Base-by-base conservation (phyloP, 2,888 invertebrate species). In the Gasteruption jaculator region DNA sequence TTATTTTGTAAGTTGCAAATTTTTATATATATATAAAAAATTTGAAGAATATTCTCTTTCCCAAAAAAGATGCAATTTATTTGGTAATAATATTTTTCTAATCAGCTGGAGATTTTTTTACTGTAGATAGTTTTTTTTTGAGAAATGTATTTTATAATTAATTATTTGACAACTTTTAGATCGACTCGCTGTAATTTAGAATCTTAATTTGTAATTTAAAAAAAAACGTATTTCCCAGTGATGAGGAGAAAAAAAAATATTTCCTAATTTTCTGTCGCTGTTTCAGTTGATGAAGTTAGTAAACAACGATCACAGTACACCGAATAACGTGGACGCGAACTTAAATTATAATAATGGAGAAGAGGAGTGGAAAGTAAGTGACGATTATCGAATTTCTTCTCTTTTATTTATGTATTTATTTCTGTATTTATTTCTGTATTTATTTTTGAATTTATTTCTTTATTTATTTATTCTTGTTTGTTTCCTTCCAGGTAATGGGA, bases 291-390 rank as follows among this genome's bases (percentile, higher is more conserved):
- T 76, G 56, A 77, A 77, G 61, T 63, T 76, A 46, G 72, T 74
- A 2, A 63, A 48, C 38, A 62, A 59, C 27, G 58, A 50, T 39
- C 57, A 58, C 51, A 62, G 52, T 24, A 41, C 54, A 20, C 35
- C 48, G 15, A 46, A 52, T 37, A 53, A 53, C 36, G 40, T 45
- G 15, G 61, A 62, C 31, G 46, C 58, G 19, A 66, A 64, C 55
- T 73, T 76, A 42, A 72, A 67, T 50, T 63, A 68, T 10, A 74
- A 73, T 43, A 65, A 65, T n/a, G 68, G 65, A 39, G 81, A 80
- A 60, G 80, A 80, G 57, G 82, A 82, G 52, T 85, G 85, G 85
- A 82, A 83, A 76, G 82, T 81, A 67, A 63, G 55, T 48, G 24
- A 14, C 15, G 19, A 5, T 5, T 15, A 14, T 36, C 20, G 7